A percentile compares a stretch with the other conserved stretches of the same genome.
Conservation (phyloP, 2,113 vertebrate species). For the Leucopsar rothschildi region DNA sequence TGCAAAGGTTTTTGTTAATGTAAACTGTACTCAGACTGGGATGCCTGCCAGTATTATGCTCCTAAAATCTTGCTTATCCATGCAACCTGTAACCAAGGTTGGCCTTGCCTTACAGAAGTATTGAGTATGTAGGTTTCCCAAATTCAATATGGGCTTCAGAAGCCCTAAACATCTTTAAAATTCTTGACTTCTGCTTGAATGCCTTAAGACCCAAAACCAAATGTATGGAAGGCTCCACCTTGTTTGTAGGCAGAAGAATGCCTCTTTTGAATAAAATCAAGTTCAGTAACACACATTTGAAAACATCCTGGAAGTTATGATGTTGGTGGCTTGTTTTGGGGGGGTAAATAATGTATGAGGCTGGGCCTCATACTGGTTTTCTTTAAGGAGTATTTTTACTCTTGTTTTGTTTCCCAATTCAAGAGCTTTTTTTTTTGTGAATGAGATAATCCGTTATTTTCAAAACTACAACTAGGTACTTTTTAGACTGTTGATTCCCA, state of each 20-base stretch:
- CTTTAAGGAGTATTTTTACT: conserved; percentile 1
- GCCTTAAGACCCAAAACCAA: not conserved
- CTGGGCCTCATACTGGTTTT: not conserved
- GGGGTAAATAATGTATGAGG: not conserved
- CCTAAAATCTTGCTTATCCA: not conserved
- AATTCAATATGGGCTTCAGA: not conserved
- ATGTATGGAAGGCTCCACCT: not conserved
- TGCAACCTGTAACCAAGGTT: not conserved
- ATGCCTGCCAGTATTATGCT: not conserved
- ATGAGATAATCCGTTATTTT: conserved; percentile 62
- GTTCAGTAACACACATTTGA: not conserved
- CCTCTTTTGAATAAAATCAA: not conserved
- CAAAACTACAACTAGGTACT: not conserved
- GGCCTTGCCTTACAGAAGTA: not conserved
- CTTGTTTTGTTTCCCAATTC: conserved; percentile 20
- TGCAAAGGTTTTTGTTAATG: not conserved
- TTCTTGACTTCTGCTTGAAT: not conserved
- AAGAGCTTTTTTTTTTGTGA: conserved; percentile 38
- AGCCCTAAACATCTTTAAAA: not conserved
- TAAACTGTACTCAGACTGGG: not conserved
- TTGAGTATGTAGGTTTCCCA: not conserved
- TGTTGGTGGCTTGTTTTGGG: not conserved
- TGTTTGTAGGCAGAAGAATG: not conserved
- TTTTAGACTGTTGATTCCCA: conserved; percentile 25
- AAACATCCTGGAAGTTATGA: not conserved